phyloP scores from a whole-genome alignment of 2,797 vertebrate species.

The Brachymystax lenok region DNA sequence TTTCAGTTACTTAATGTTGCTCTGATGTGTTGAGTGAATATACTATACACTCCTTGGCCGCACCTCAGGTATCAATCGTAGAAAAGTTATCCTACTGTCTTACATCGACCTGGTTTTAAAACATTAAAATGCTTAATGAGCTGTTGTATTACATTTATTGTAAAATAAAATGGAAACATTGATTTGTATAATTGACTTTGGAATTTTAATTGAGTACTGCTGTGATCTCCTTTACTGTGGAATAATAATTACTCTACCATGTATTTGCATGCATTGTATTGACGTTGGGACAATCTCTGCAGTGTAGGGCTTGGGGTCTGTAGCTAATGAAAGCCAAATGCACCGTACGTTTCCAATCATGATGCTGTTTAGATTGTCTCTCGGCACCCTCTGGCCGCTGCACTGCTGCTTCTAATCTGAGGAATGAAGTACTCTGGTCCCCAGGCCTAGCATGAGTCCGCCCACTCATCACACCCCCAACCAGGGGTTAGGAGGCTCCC shows the following conservation, averaged over 20 bases:
- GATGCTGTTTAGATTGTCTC: conserved; percentile 68
- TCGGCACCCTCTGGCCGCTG: conserved; percentile 37
- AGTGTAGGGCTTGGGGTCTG: conserved; percentile 46
- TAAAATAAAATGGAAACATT: conserved; percentile 52
- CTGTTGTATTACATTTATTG: background rate
- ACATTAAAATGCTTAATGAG: background rate
- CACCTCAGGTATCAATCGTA: background rate
- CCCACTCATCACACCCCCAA: conserved; percentile 47
- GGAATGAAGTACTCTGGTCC: conserved; percentile 52
- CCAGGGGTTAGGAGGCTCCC: conserved; percentile 27
- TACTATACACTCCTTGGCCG: no score
- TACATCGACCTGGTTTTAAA: background rate
- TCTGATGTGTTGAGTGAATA: no score
- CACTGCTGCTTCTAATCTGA: conserved; percentile 68
- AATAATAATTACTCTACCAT: conserved; percentile 41
- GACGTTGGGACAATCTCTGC: conserved; percentile 44
- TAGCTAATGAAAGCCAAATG: conserved; percentile 72
- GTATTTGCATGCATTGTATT: conserved; percentile 31
- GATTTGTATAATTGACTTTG: conserved; percentile 1
- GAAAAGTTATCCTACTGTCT: no score
- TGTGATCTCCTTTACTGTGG: conserved; percentile 30
- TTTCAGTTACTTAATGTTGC: no score
- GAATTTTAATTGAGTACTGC: conserved; percentile 37
- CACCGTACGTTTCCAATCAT: conserved; percentile 62
- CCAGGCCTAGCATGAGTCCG: conserved; percentile 34